A percentile compares a stretch with the other conserved stretches of the same genome.
These are phyloP conservation scores for Pempheris klunzingeri DNA, from an alignment of 2,797 vertebrate species.

Conservation along the genomic window DNA sequence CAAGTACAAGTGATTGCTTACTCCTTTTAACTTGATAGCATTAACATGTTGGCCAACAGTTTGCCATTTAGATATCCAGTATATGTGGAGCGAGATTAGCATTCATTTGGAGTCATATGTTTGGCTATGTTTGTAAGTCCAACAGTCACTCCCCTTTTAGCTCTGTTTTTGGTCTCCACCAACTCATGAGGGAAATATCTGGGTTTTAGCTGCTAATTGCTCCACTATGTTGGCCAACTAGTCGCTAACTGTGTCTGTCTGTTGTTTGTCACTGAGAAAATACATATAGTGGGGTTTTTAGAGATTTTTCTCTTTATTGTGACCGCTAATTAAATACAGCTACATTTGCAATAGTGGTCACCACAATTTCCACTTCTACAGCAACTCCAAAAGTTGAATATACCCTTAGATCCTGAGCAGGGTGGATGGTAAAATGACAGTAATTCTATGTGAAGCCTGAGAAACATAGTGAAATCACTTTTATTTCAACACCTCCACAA, in stretches of 20 bases:
- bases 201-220: neutral
- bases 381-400: no score
- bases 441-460: slow-evolving; percentile 17
- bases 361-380: neutral
- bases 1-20: neutral
- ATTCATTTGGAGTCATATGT: no score
- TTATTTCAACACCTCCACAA: neutral
- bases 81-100: no score
- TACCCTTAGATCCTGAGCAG: neutral
- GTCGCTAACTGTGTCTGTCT: neutral
- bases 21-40: neutral
- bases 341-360: neutral
- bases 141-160: neutral
- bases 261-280: neutral
- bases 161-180: neutral
- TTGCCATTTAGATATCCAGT: no score
- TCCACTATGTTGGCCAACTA: neutral
- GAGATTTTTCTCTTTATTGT: neutral
- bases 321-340: neutral
- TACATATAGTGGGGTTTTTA: neutral
- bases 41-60: no score
- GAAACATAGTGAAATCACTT: slow-evolving; percentile 8
- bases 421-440: neutral
- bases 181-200: neutral
- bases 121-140: neutral